A percentile compares a stretch with the other conserved stretches of the same genome.
These are phyloP conservation scores for Halcyon senegalensis DNA, from an alignment of 2,113 vertebrate species.

Conservation along the genomic window DNA sequence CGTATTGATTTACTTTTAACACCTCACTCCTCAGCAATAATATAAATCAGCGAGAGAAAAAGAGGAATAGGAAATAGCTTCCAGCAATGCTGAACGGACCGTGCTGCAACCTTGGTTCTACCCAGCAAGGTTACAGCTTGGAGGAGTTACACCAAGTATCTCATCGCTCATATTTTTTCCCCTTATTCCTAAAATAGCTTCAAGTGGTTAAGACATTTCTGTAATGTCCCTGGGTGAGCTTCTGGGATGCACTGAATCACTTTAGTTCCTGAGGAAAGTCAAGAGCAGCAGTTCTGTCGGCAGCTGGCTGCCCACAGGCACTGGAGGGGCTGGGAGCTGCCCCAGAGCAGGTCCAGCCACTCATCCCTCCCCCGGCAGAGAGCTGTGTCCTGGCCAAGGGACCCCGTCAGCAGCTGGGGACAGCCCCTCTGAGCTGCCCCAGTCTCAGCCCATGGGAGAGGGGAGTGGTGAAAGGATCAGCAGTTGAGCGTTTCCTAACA, in stretches of 20 bases:
- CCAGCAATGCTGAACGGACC: background rate
- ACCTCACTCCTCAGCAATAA: background rate
- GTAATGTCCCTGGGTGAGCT: background rate
- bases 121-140: background rate
- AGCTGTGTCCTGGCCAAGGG: background rate
- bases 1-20: background rate
- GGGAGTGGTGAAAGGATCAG: background rate
- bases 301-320: background rate
- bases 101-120: background rate
- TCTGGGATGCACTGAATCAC: background rate
- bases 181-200: background rate
- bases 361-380: background rate
- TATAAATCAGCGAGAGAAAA: background rate
- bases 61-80: background rate
- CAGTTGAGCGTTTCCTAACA: background rate
- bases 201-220: background rate
- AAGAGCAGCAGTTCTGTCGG: background rate
- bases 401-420: background rate
- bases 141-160: fast-evolving
- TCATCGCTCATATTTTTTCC: background rate
- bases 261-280: background rate
- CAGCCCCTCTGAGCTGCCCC: background rate
- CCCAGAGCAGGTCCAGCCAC: background rate
- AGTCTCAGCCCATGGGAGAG: fast-evolving
- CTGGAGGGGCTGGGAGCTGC: background rate